These are phyloP conservation scores for Torymus texanus DNA, from an alignment of 2,888 invertebrate species.

Conservation along the genomic window DNA sequence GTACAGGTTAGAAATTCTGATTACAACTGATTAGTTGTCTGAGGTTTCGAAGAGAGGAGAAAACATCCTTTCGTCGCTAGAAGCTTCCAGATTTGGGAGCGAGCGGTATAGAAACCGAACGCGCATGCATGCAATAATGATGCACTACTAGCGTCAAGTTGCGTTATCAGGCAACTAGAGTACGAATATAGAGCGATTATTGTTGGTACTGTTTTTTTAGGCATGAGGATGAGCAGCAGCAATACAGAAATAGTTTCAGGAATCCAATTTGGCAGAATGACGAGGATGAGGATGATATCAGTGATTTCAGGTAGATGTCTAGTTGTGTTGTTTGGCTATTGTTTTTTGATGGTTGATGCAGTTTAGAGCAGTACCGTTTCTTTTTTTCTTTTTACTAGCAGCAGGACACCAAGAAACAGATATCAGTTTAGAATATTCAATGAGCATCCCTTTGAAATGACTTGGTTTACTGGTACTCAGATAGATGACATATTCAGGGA, in stretches of 20 bases:
- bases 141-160: too few relatives aligned
- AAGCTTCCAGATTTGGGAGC: too few relatives aligned
- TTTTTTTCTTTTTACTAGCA: background rate
- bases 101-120: too few relatives aligned
- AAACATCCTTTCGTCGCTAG: too few relatives aligned
- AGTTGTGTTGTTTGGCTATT: background rate
- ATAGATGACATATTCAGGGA: conserved; percentile 78
- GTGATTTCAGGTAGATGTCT: conserved; percentile 66
- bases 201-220: conserved; percentile 31
- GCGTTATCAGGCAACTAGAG: too few relatives aligned
- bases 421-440: conserved; percentile 77
- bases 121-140: too few relatives aligned
- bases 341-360: background rate
- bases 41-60: too few relatives aligned
- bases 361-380: conserved; percentile 5
- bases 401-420: conserved; percentile 35
- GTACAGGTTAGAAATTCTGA: conserved; percentile 59
- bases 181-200: too few relatives aligned
- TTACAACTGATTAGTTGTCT: background rate
- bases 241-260: conserved; percentile 64
- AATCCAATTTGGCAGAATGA: conserved; percentile 72
- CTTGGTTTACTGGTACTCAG: conserved; percentile 79
- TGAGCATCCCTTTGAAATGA: conserved; percentile 79
- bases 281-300: conserved; percentile 67
- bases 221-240: conserved; percentile 57